Percentiles rank a stretch among this genome's conserved stretches.
Evolutionary conservation across 2,113 vertebrate species (phyloP).

Genomic region (Sitta europaea): DNA sequence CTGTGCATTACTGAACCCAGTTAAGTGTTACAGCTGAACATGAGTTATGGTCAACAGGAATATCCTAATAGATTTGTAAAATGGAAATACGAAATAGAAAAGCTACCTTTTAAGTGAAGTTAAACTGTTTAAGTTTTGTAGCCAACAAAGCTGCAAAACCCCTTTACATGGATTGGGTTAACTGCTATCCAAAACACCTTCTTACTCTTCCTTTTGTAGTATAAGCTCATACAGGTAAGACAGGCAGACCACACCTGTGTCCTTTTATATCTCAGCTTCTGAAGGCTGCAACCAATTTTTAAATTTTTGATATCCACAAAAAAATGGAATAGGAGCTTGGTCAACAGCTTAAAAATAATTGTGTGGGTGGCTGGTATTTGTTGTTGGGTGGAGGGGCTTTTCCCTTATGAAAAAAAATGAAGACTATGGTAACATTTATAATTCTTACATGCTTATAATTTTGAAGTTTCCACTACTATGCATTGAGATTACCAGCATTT

Average conservation of each 20-base stretch:
- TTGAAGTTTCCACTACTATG: background rate
- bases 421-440: background rate
- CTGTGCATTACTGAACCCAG: background rate
- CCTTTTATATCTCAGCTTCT: background rate
- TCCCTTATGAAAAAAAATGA: background rate
- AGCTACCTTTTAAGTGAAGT: background rate
- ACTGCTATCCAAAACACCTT: background rate
- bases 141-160: background rate
- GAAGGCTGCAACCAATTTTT: background rate
- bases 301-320: background rate
- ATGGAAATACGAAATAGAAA: background rate
- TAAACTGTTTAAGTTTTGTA: background rate
- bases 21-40: background rate
- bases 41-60: background rate
- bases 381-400: rapidly evolving
- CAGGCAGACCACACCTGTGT: background rate
- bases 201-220: background rate
- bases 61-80: background rate
- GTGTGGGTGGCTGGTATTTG: background rate
- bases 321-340: background rate
- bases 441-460: background rate
- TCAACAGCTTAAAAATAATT: background rate
- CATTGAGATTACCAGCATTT: background rate
- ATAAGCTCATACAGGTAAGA: background rate
- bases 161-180: background rate